phyloP scores from a whole-genome alignment of 2,888 invertebrate species.

The Hipparchia semele region DNA sequence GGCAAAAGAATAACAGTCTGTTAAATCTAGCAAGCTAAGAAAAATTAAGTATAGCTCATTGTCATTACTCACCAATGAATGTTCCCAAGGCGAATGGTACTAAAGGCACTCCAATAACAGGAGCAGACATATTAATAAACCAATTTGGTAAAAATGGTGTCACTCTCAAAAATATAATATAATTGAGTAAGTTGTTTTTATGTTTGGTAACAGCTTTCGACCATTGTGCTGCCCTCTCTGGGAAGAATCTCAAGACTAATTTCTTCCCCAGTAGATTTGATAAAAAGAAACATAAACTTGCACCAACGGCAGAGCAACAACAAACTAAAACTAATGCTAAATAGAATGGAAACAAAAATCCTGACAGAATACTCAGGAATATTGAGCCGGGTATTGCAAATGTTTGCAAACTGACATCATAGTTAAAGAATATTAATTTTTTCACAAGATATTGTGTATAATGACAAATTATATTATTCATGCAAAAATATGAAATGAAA shows the following conservation, averaged over 20 bases:
- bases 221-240: constrained; percentile 94
- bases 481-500: no score
- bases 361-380: constrained; percentile 97
- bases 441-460: no score
- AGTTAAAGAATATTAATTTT: constrained; percentile 25
- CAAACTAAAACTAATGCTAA: constrained; percentile 94
- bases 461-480: no score
- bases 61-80: constrained; percentile 88
- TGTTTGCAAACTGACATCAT: constrained; percentile 92
- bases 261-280: constrained; percentile 95
- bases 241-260: constrained; percentile 93
- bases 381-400: constrained; percentile 99
- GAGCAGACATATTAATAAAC: constrained; percentile 99
- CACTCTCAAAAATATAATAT: constrained; percentile 97
- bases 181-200: constrained; percentile 94
- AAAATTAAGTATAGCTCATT: background rate
- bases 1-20: no score
- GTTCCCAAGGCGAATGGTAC: constrained; percentile 97
- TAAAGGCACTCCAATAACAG: constrained; percentile 97
- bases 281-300: constrained; percentile 96
- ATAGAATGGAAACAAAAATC: constrained; percentile 97
- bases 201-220: constrained; percentile 93
- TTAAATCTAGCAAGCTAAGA: no score
- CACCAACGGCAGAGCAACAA: constrained; percentile 97
- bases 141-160: constrained; percentile 99